Evolutionary conservation across 2,797 vertebrate species (phyloP), one percentile per base, ranked within the genome.

Genomic region (Cephalopachus bancanus): DNA sequence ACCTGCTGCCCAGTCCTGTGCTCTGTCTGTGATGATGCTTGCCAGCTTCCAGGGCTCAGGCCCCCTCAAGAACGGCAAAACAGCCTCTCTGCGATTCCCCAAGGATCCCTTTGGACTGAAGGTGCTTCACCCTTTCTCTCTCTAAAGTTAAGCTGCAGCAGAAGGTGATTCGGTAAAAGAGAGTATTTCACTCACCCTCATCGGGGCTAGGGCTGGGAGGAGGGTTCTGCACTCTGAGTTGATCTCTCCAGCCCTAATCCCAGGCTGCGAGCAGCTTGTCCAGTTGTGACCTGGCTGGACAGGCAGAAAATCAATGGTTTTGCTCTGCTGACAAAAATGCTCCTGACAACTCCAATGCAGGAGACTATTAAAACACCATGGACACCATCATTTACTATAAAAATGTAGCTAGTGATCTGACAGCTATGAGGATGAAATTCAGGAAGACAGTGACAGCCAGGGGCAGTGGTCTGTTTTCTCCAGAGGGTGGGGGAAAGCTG

Each of bases 281-380:
- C 17, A 3, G 97, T 97, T 91, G 88, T 28, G 0, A 91, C 94
- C 14, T 91, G 33, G 44, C 37, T 7, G 30, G 83, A 69, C 24
- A 62, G 96, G 92, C 76, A 96, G 92, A 91, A 97, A 98, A 97
- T 0, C 33, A 96, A 97, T 97, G 74, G 74, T 57, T 98, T 96
- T 64, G 94, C 89, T 98, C 95, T 5, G 9, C 91, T 96, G 95
- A 90, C 72, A 49, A 83, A 92, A 95, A 85, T 20, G 80, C 10
- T 80, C 94, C 94, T 65, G 57, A 95, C 97, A 97, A 83, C 95
- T 79, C 0, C 0, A 88, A 59, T 28, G 1, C 94, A 71, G 92
- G 1, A 83, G 90, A 83, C 96, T 96, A 84, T 98, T 97, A 97
- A 86, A 80, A 37, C 92, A 90, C 97, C 97, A 96, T 93, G 15